These are phyloP conservation scores for Diabrotica undecimpunctata DNA, from an alignment of 1,140 invertebrate genomes.

Conservation along the genomic window DNA sequence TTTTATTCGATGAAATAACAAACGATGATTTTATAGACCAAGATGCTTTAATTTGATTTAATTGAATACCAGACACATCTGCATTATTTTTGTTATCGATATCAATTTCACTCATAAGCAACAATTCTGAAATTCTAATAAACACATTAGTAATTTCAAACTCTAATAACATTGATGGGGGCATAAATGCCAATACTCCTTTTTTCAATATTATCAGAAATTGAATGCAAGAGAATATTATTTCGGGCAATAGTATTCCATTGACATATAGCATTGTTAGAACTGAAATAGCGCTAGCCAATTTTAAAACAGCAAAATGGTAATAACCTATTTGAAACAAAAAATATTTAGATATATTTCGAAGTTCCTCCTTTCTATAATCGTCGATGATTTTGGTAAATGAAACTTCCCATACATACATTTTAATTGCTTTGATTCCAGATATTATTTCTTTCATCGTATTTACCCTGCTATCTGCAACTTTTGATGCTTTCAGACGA, in stretches of 20 bases:
- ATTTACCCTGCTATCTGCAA: constrained; percentile 69
- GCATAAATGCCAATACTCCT: constrained; percentile 65
- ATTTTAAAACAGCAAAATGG: constrained; percentile 16
- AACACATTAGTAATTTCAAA: constrained; percentile 46
- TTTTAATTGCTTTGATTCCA: constrained; percentile 72
- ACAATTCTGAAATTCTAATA: constrained; percentile 59
- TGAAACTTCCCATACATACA: constrained; percentile 73
- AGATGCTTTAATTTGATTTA: constrained; percentile 52
- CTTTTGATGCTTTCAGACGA: constrained; percentile 53
- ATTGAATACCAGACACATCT: constrained; percentile 43
- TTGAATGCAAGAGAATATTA: constrained; percentile 65
- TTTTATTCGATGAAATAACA: constrained; percentile 59
- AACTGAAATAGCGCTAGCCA: constrained; percentile 63
- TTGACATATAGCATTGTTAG: constrained; percentile 66
- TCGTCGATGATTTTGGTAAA: constrained; percentile 43
- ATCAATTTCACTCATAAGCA: constrained; percentile 58
- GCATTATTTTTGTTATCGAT: constrained; percentile 31
- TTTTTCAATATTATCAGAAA: constrained; percentile 63
- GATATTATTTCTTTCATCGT: constrained; percentile 76
- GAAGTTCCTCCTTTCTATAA: background rate
- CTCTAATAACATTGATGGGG: constrained; percentile 65
- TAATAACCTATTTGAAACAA: background rate
- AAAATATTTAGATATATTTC: background rate
- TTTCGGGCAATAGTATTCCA: constrained; percentile 65
- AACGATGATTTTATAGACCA: constrained; percentile 58